Evolutionary conservation across 1,140 invertebrate genomes (phyloP).

Genomic region (Leptoteleia sp.): DNA sequence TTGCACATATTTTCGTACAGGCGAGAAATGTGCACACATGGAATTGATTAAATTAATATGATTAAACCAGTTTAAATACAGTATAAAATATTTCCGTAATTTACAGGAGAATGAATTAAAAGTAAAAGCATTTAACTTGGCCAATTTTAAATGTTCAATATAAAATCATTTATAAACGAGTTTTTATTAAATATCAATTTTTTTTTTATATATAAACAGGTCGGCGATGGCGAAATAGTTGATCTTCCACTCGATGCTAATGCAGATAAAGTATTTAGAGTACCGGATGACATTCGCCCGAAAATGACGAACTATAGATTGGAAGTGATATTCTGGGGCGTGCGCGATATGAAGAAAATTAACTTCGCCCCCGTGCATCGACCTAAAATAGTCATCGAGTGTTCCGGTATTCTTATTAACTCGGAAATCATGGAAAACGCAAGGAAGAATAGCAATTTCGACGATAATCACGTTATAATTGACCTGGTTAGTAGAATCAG

Average conservation of each 20-base stretch:
- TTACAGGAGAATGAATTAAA: too few species aligned
- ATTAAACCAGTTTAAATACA: too few species aligned
- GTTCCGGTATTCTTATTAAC: slow-evolving; percentile 80
- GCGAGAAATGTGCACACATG: too few species aligned
- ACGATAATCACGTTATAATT: slow-evolving; percentile 77
- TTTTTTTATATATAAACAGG: too few species aligned
- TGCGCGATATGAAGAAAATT: slow-evolving; percentile 81
- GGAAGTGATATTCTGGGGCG: slow-evolving; percentile 84
- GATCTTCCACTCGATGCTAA: slow-evolving; percentile 68
- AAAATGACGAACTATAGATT: too few species aligned
- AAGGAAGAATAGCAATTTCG: slow-evolving; percentile 79
- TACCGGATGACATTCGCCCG: slow-evolving; percentile 71
- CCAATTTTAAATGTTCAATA: too few species aligned
- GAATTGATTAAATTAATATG: too few species aligned
- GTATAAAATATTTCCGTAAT: too few species aligned
- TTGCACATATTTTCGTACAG: too few species aligned
- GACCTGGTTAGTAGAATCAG: slow-evolving; percentile 77
- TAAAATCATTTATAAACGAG: too few species aligned
- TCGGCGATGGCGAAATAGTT: slow-evolving; percentile 64
- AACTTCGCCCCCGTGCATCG: slow-evolving; percentile 78
- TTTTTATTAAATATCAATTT: too few species aligned
- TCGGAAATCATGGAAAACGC: slow-evolving; percentile 82
- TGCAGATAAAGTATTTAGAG: slow-evolving; percentile 71
- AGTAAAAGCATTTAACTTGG: too few species aligned
- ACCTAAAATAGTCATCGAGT: slow-evolving; percentile 83